Percentiles rank a stretch among this genome's conserved stretches.
These are phyloP conservation scores for Herpetotheres cachinnans DNA, from an alignment of 2,113 vertebrate genomes.

Conservation along the genomic window DNA sequence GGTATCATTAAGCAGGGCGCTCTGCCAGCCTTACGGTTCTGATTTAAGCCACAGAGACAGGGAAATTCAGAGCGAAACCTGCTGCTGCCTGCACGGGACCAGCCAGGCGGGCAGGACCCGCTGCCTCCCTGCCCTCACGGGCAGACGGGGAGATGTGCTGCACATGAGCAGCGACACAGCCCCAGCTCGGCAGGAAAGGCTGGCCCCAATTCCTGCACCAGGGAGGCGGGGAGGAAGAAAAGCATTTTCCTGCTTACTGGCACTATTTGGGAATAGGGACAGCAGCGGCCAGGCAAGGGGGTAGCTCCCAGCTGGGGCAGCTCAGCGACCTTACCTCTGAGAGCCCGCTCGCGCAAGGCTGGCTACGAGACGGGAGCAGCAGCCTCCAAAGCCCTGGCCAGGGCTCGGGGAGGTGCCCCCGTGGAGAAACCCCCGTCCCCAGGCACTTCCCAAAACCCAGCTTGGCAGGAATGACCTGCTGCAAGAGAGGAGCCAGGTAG, in stretches of 20 bases:
- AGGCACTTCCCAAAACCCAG: background rate
- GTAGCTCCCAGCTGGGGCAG: background rate
- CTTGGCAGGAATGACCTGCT: background rate
- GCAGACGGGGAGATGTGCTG: background rate
- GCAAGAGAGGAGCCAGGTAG: background rate
- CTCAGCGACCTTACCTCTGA: background rate
- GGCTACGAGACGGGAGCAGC: background rate
- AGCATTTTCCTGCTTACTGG: background rate
- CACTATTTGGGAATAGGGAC: background rate
- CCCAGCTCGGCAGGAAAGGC: background rate
- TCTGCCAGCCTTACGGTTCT: slow-evolving; percentile 9
- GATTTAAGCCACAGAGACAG: background rate
- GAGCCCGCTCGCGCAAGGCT: background rate
- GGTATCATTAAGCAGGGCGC: background rate
- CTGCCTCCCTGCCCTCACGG: background rate
- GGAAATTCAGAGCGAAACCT: background rate
- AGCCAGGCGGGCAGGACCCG: background rate
- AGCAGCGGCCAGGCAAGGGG: background rate
- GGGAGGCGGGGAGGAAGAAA: no score
- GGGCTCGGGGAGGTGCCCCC: background rate
- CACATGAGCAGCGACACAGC: accelerated
- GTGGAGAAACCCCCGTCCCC: background rate
- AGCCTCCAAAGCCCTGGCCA: background rate
- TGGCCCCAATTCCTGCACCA: background rate
- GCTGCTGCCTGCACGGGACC: background rate